Evolutionary conservation across 2,797 vertebrate genomes (phyloP).

Genomic region (Atherinosoma microstoma): DNA sequence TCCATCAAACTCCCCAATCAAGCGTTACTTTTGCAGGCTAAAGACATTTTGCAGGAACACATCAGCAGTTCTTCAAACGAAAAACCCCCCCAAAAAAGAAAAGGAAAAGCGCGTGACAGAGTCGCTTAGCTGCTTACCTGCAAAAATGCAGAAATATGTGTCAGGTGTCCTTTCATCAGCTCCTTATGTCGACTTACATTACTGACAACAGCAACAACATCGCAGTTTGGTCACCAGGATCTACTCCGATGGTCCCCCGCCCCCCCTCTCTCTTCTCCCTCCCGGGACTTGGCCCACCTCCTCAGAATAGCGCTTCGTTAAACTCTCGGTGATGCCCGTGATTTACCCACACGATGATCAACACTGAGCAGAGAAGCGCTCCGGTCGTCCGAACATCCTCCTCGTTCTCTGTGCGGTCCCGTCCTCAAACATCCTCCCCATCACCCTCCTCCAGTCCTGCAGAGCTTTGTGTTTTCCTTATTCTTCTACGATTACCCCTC

Average conservation of each 20-base stretch:
- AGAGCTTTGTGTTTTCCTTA: slow-evolving; percentile 1
- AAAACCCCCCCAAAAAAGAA: not conserved
- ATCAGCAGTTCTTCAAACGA: not conserved
- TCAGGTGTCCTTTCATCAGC: slow-evolving; percentile 41
- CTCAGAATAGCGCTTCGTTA: slow-evolving; percentile 74
- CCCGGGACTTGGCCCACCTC: slow-evolving; percentile 74
- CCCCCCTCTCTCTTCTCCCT: slow-evolving; percentile 34
- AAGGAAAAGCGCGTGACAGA: not conserved
- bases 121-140: slow-evolving; percentile 52
- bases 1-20: not conserved
- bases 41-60: not conserved
- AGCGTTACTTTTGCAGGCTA: not conserved
- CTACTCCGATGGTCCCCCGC: slow-evolving; percentile 28
- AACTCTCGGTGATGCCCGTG: slow-evolving; percentile 56
- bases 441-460: slow-evolving; percentile 23
- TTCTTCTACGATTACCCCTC: not conserved
- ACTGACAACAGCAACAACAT: slow-evolving; percentile 43
- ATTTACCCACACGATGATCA: slow-evolving; percentile 39
- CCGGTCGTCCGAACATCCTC: slow-evolving; percentile 27
- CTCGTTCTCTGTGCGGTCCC: slow-evolving; percentile 16
- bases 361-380: slow-evolving; percentile 20
- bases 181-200: slow-evolving; percentile 49
- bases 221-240: slow-evolving; percentile 14
- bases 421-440: slow-evolving; percentile 18
- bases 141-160: slow-evolving; percentile 21